These are phyloP conservation scores for Tachina fera DNA, from an alignment of 2,888 invertebrate genomes.

Conservation along the genomic window DNA sequence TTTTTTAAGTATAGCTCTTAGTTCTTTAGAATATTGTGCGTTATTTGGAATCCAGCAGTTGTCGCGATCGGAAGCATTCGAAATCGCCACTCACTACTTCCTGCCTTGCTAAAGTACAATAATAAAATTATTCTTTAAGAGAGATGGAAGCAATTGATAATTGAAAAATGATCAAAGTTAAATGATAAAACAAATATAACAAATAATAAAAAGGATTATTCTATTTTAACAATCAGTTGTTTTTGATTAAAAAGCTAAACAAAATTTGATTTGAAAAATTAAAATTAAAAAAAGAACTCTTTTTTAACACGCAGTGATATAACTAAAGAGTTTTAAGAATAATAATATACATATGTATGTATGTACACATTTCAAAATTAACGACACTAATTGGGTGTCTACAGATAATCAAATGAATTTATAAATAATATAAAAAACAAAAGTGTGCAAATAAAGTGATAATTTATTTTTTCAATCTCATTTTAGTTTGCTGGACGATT, in stretches of 20 bases:
- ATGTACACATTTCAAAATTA: background rate
- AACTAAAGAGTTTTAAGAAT: background rate
- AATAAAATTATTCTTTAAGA: background rate
- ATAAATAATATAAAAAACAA: slow-evolving; percentile 24
- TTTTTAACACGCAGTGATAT: background rate
- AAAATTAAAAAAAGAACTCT: background rate
- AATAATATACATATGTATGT: background rate
- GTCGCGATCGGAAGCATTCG: slow-evolving; percentile 81
- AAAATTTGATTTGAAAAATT: background rate
- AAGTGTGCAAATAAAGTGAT: slow-evolving; percentile 66
- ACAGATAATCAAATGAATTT: slow-evolving; percentile 33
- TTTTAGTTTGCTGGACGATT: slow-evolving; percentile 77
- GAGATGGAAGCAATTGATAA: background rate
- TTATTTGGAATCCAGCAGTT: slow-evolving; percentile 83
- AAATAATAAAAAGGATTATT: slow-evolving; percentile 1
- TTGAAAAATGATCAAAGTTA: background rate
- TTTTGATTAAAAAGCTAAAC: background rate
- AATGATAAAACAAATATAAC: background rate
- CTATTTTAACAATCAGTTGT: background rate
- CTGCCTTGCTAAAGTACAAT: slow-evolving; percentile 74
- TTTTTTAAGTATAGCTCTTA: slow-evolving; percentile 75
- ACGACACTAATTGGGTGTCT: slow-evolving; percentile 17
- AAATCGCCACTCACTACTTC: slow-evolving; percentile 76
- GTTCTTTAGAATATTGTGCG: slow-evolving; percentile 72
- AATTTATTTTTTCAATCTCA: slow-evolving; percentile 73